These are phyloP conservation scores for Heliothis virescens DNA, from an alignment of 1,140 invertebrate species.

Conservation along the genomic window DNA sequence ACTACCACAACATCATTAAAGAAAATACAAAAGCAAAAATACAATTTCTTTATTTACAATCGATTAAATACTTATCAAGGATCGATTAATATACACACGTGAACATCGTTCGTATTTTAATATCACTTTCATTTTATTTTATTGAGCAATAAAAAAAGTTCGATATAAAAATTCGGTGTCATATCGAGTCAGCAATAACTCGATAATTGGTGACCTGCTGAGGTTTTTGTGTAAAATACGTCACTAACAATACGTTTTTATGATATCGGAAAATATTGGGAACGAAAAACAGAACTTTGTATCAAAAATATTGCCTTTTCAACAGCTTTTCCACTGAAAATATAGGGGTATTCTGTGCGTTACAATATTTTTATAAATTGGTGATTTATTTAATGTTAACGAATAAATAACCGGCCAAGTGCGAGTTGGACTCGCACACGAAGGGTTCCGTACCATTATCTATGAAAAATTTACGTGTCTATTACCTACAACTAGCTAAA, in stretches of 20 bases:
- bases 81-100: no score
- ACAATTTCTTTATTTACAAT: no score
- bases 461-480: no score
- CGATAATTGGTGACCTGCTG: not conserved
- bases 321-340: not conserved
- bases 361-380: not conserved
- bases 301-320: not conserved
- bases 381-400: no score
- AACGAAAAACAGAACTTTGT: not conserved
- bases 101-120: not conserved
- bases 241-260: not conserved
- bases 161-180: not conserved
- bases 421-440: no score
- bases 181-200: constrained; percentile 13
- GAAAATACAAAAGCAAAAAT: no score
- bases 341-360: not conserved
- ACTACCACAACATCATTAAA: no score
- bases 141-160: constrained; percentile 8
- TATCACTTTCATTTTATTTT: constrained; percentile 2
- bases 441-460: no score
- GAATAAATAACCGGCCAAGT: no score
- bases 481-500: no score
- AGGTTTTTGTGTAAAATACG: not conserved
- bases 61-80: no score
- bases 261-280: not conserved